These are phyloP conservation scores for Stenurella melanura DNA, from an alignment of 2,888 invertebrate genomes.

Conservation along the genomic window DNA sequence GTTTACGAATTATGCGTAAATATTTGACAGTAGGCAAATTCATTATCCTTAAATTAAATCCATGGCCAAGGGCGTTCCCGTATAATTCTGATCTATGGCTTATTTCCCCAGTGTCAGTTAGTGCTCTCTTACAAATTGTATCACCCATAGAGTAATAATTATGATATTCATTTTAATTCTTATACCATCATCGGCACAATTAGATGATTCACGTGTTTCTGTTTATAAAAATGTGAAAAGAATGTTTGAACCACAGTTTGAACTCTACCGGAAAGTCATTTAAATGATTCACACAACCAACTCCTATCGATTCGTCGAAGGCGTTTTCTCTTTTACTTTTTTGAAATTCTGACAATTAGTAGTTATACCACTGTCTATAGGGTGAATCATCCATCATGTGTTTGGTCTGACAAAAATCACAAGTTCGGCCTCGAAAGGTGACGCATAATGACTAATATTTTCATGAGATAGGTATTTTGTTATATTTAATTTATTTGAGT, in stretches of 20 bases:
- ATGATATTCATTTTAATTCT: background rate
- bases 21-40: background rate
- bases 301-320: background rate
- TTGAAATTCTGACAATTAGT: background rate
- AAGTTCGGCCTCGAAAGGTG: background rate
- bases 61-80: background rate
- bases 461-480: background rate
- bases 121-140: background rate
- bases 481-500: background rate
- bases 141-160: background rate
- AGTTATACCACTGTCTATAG: background rate
- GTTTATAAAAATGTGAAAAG: background rate
- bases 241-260: background rate
- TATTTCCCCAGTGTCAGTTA: background rate
- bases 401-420: background rate
- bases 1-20: too few species aligned
- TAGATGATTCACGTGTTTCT: slow-evolving; percentile 3
- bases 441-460: background rate
- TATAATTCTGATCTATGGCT: background rate
- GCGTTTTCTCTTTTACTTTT: background rate
- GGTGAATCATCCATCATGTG: background rate
- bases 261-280: background rate
- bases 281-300: background rate
- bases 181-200: background rate
- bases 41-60: background rate